A percentile compares a stretch with the other conserved stretches of the same genome.
Conservation (phyloP, 2,888 invertebrate species). For the Lasioglossum vierecki region DNA sequence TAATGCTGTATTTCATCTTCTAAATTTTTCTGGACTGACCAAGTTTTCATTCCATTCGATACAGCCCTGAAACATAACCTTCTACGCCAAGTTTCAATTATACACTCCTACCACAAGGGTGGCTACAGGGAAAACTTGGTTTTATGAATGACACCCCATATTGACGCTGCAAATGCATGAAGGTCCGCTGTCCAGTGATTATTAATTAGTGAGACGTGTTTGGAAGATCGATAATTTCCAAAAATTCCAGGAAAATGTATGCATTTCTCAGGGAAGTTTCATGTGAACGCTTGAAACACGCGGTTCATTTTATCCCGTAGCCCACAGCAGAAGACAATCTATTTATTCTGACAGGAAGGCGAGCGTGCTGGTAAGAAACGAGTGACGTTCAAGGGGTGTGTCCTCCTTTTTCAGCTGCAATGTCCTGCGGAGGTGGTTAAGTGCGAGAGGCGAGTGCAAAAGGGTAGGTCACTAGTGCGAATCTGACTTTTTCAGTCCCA, state of each 20-base stretch:
- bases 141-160: too few species aligned
- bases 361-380: neutral
- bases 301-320: neutral
- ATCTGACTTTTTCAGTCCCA: slow-evolving; percentile 61
- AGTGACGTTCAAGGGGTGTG: slow-evolving; percentile 14
- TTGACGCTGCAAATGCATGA: too few species aligned
- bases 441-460: slow-evolving; percentile 30
- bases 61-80: too few species aligned
- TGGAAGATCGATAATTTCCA: neutral
- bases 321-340: neutral
- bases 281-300: neutral
- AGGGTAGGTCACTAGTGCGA: slow-evolving; percentile 47
- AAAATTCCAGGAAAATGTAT: neutral
- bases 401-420: slow-evolving; percentile 40
- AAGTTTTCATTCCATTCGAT: too few species aligned
- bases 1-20: neutral
- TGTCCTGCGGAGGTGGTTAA: slow-evolving; percentile 48
- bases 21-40: neutral
- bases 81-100: too few species aligned
- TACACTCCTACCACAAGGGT: too few species aligned
- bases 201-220: too few species aligned
- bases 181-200: too few species aligned
- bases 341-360: slow-evolving; percentile 11
- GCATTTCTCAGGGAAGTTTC: too few species aligned
- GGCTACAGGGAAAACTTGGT: too few species aligned